Percentiles rank a stretch among this genome's conserved stretches.
Evolutionary conservation across 2,113 vertebrate genomes (phyloP).

Genomic region (Onychostruthus taczanowskii): DNA sequence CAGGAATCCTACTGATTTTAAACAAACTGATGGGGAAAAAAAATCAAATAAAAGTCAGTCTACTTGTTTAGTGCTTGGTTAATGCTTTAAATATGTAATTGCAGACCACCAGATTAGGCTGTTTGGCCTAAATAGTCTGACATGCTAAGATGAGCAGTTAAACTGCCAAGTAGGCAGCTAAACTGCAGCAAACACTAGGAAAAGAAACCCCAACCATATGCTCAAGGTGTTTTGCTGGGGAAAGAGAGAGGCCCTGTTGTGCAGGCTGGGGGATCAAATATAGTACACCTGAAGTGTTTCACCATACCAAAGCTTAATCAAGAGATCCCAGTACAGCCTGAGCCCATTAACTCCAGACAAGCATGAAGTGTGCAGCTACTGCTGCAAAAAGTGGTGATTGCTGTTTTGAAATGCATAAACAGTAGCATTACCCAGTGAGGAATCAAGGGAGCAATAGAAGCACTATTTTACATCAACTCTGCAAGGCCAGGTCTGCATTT

Average conservation of each 20-base stretch:
- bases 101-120: neutral
- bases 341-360: neutral
- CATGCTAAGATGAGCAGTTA: neutral
- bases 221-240: neutral
- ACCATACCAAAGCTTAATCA: neutral
- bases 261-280: neutral
- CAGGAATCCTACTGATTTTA: neutral
- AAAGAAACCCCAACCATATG: neutral
- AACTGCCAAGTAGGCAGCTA: conserved; percentile 24
- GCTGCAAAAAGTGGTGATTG: neutral
- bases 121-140: neutral
- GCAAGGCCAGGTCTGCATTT: neutral
- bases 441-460: neutral
- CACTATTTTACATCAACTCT: neutral
- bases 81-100: neutral
- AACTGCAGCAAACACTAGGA: neutral
- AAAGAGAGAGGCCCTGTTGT: neutral
- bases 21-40: neutral
- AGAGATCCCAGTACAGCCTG: neutral
- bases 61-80: neutral
- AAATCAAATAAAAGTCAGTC: neutral
- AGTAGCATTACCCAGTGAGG: neutral
- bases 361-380: conserved; percentile 14
- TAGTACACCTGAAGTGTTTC: neutral
- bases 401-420: conserved; percentile 31